These are phyloP conservation scores for Lasioglossum lativentre DNA, from an alignment of 2,888 invertebrate species.

Conservation along the genomic window DNA sequence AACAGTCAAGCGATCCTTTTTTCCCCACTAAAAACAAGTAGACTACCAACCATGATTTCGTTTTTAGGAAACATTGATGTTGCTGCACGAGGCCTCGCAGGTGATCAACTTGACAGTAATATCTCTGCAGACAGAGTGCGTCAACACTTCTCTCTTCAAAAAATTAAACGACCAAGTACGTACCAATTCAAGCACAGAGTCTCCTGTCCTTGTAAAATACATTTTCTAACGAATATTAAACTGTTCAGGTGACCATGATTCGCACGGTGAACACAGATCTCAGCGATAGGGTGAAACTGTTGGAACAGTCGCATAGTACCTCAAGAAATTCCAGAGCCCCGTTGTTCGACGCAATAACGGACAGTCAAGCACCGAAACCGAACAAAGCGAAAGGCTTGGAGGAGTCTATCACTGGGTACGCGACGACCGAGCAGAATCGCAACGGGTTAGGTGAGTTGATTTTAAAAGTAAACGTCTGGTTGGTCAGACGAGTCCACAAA, in stretches of 20 bases:
- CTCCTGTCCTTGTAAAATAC: background rate
- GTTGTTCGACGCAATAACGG: conserved; percentile 55
- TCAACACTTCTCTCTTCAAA: conserved; percentile 61
- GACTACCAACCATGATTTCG: background rate
- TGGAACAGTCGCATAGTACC: conserved; percentile 74
- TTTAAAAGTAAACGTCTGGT: background rate
- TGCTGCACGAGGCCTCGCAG: conserved; percentile 82
- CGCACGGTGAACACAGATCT: conserved; percentile 66
- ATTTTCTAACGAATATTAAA: background rate
- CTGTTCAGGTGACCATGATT: conserved; percentile 71
- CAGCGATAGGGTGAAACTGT: conserved; percentile 67
- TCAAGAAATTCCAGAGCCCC: conserved; percentile 74
- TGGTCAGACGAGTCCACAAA: conserved; percentile 13
- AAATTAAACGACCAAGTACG: conserved; percentile 78
- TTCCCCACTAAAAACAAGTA: background rate
- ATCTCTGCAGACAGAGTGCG: conserved; percentile 80
- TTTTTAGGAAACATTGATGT: conserved; percentile 82
- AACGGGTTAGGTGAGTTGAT: conserved; percentile 44
- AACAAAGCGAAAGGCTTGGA: conserved; percentile 24
- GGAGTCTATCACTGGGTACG: conserved; percentile 23
- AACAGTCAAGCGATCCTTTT: background rate
- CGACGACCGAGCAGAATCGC: conserved; percentile 58
- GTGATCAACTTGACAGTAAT: conserved; percentile 83
- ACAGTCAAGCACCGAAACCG: conserved; percentile 36
- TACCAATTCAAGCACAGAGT: background rate